Percentiles rank a stretch among this genome's conserved stretches.
Evolutionary conservation across 2,888 invertebrate genomes (phyloP).

Genomic region (Tanypteryx hageni): DNA sequence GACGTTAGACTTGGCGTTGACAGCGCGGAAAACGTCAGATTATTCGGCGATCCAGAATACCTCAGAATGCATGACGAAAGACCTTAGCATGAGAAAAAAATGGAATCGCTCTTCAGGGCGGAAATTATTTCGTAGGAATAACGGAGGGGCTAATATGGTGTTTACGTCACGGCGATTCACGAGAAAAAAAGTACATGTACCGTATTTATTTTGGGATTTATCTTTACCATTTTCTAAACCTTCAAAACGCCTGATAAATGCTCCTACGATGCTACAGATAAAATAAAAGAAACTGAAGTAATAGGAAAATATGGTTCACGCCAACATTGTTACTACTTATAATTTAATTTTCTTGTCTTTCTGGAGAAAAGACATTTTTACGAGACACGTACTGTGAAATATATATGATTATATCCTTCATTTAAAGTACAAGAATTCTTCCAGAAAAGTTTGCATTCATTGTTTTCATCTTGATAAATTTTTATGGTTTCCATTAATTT

Average conservation of each 20-base stretch:
- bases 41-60: conserved; percentile 12
- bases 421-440: no score
- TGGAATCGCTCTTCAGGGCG: background rate
- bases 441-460: background rate
- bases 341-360: no score
- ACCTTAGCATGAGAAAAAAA: no score
- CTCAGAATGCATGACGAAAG: background rate
- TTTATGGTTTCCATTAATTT: background rate
- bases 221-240: background rate
- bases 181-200: background rate
- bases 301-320: no score
- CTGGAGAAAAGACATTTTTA: no score
- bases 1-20: conserved; percentile 18
- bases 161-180: background rate
- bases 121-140: background rate
- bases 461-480: background rate
- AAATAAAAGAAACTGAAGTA: no score
- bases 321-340: no score
- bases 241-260: no score
- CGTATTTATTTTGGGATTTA: background rate
- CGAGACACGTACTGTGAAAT: no score
- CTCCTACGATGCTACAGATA: no score
- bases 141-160: background rate
- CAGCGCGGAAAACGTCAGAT: conserved; percentile 19
- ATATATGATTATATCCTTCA: no score